These are phyloP conservation scores for Trimorus sp. DNA, from an alignment of 2,888 invertebrate genomes.

Conservation along the genomic window DNA sequence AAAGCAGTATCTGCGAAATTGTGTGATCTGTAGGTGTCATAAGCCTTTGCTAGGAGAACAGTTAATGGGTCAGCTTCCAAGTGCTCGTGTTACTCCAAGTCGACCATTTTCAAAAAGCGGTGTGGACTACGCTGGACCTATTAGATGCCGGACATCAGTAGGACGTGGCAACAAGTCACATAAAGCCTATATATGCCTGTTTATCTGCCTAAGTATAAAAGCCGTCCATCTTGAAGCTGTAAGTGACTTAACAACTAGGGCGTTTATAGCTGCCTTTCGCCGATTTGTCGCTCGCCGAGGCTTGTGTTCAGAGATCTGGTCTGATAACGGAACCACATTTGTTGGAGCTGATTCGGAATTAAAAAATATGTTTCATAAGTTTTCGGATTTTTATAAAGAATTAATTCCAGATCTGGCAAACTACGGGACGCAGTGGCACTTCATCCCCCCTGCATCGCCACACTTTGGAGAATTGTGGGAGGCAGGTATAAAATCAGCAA, in stretches of 20 bases:
- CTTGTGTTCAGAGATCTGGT: background rate
- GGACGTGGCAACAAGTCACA: background rate
- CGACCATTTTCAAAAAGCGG: background rate
- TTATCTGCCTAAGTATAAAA: constrained; percentile 12
- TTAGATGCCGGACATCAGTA: background rate
- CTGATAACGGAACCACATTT: constrained; percentile 20
- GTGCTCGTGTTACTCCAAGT: background rate
- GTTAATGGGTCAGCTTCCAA: background rate
- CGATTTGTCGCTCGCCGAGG: constrained; percentile 8
- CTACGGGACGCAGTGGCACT: background rate
- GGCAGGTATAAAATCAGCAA: too few relatives aligned
- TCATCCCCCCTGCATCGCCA: constrained; percentile 9
- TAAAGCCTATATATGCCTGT: constrained; percentile 18
- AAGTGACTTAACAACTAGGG: background rate
- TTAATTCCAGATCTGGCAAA: background rate
- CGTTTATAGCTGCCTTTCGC: constrained; percentile 15
- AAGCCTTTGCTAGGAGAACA: background rate
- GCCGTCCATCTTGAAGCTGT: constrained; percentile 22
- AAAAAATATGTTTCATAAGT: background rate
- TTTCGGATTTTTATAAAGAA: background rate
- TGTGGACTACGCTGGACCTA: constrained; percentile 1
- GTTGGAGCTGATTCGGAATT: background rate
- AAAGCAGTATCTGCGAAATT: background rate
- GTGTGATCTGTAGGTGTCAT: background rate
- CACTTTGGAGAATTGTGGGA: background rate